Conservation (phyloP, 1,140 invertebrate genomes). For the Muscidifurax raptorellus region DNA sequence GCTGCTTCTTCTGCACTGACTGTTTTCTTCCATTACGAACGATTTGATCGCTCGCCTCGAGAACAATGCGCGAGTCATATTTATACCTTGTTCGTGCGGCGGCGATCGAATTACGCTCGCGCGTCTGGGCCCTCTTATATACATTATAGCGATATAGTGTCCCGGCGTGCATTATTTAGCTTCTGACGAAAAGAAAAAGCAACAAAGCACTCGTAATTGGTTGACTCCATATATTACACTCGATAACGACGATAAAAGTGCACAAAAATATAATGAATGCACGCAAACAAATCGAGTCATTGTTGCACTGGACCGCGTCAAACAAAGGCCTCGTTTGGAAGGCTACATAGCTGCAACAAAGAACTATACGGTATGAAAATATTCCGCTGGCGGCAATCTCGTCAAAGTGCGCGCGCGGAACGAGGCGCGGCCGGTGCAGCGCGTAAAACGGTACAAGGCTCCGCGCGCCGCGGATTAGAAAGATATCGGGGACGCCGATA, state of each 20-base stretch:
- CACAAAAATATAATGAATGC: background rate
- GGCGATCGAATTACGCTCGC: too few relatives aligned
- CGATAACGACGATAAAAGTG: background rate
- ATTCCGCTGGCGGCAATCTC: background rate
- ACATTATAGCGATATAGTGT: too few relatives aligned
- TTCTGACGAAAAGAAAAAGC: background rate
- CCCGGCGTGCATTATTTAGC: too few relatives aligned
- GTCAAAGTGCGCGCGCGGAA: slow-evolving; percentile 10
- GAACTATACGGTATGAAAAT: background rate
- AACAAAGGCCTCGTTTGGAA: background rate
- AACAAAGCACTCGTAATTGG: background rate
- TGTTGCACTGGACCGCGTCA: background rate
- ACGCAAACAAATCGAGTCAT: background rate
- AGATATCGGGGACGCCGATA: slow-evolving; percentile 33
- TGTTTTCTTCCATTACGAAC: too few relatives aligned
- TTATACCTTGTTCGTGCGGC: background rate
- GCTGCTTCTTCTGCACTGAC: too few relatives aligned
- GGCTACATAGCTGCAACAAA: too few relatives aligned
- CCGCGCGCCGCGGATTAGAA: slow-evolving; percentile 29
- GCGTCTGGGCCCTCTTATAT: too few relatives aligned
- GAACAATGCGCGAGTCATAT: background rate
- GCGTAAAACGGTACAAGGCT: slow-evolving; percentile 47
- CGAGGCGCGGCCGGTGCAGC: slow-evolving; percentile 29
- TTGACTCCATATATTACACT: too few relatives aligned
- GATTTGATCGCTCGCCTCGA: background rate